Base-by-base conservation (phyloP, 2,113 vertebrate genomes). In the Circaetus gallicus region DNA sequence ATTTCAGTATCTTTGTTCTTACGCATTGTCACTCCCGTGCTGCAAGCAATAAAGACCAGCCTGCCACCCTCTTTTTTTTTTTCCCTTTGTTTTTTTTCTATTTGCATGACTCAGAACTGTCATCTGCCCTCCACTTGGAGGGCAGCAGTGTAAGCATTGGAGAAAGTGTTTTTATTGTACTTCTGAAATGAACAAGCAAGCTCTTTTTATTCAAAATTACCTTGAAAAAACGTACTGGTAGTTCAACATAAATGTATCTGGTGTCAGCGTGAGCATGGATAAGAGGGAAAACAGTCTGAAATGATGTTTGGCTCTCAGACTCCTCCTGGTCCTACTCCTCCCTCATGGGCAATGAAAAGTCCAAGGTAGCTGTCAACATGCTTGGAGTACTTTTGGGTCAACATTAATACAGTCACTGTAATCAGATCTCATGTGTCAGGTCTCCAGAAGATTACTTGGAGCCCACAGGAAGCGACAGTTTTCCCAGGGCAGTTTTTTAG, bases 401-500 rank as follows among this genome's bases (percentile, higher is more conserved):
- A 6, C 10, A 8, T 56, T 50, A 78, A 69, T 36, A 49, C 17
- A 82, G 59, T 56, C 21, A 45, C 15, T 21, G 32, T 45, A 78
- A 74, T 69, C 22, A 63, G 21, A 45, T 88, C 25, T 63, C 40
- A 10, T 15, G 13, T 71, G 26, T 72, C 62, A 29, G 43, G 13
- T 82, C 29, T 91, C 42, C 32, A 50, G 55, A 66, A 61, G 28
- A 70, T 53, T 70, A 42, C 13, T 45, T 26, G 31, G 38, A 90
- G 14, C 7, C 58, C 0, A 0, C 17, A 70, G 50, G 31, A 86
- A 32, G 42, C 58, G 32, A 17, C 10, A 16, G 7, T 66, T 86
- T 86, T 82, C 18, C 8, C n/a, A 49, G 34, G 49, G 26, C 11
- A 50, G 16, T 53, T 67, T 91, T 89, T 49, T 14, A 92, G 21